phyloP scores from a whole-genome alignment of 2,113 vertebrate genomes.

The Cebus imitator region DNA sequence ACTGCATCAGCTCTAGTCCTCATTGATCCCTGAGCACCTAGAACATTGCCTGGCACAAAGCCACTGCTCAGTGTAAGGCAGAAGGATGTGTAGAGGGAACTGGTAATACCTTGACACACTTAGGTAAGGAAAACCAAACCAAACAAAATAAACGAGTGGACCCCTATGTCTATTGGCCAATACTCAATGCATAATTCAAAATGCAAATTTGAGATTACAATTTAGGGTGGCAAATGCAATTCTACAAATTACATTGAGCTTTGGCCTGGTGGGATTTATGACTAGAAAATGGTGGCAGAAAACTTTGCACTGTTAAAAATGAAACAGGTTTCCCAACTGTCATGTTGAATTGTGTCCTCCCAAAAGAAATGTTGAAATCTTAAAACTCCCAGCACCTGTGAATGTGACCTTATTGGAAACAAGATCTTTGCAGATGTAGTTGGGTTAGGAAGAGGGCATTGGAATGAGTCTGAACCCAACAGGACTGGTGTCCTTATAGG shows the following conservation, averaged over 20 bases:
- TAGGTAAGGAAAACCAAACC: no score
- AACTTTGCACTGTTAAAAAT: not conserved
- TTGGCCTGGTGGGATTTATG: no score
- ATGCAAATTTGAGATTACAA: not conserved
- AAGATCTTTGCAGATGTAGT: not conserved
- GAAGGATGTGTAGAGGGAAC: rapidly evolving
- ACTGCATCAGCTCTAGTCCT: not conserved
- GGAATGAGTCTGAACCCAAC: no score
- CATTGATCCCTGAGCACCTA: rapidly evolving
- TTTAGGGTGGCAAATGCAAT: not conserved
- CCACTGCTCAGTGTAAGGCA: not conserved
- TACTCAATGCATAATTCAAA: rapidly evolving
- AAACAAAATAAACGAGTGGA: no score
- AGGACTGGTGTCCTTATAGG: not conserved
- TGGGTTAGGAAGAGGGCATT: not conserved
- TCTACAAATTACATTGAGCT: not conserved
- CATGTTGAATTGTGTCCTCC: not conserved
- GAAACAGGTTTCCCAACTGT: not conserved
- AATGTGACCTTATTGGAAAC: not conserved
- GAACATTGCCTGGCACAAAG: rapidly evolving
- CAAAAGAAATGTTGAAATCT: not conserved
- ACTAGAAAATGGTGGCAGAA: not conserved
- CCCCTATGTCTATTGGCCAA: no score
- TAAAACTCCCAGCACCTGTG: not conserved
- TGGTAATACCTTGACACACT: rapidly evolving